Percentiles rank a stretch among this genome's conserved stretches.
Evolutionary conservation across 2,797 vertebrate genomes (phyloP).

Genomic region (Hippoglossus hippoglossus): DNA sequence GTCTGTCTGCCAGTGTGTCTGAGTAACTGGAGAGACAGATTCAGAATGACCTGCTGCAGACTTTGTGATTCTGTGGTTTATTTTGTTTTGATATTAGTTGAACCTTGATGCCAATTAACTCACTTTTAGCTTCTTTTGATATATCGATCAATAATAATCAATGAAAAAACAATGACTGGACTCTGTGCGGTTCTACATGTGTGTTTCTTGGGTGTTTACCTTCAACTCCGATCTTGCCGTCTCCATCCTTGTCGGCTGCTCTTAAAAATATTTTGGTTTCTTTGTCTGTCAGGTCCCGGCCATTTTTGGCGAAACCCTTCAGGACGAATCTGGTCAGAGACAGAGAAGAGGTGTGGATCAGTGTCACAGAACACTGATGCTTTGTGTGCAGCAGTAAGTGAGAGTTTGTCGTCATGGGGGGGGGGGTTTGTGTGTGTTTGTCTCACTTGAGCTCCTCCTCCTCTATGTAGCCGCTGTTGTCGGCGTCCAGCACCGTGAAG

Average conservation of each 20-base stretch:
- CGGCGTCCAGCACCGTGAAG: slow-evolving; percentile 93
- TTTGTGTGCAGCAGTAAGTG: neutral
- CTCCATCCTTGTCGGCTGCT: slow-evolving; percentile 96
- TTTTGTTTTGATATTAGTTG: no score
- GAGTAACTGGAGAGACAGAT: neutral
- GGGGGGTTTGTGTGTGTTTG: neutral
- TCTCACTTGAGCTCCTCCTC: slow-evolving; percentile 95
- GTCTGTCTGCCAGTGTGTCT: no score
- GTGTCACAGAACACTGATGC: neutral
- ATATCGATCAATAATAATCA: neutral
- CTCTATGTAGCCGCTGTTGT: slow-evolving; percentile 96
- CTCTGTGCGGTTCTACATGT: no score
- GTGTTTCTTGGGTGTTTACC: slow-evolving; percentile 80
- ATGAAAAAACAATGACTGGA: no score
- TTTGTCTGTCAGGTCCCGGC: slow-evolving; percentile 90
- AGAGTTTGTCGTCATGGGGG: neutral
- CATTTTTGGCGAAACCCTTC: slow-evolving; percentile 89
- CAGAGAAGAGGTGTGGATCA: neutral
- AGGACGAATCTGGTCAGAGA: slow-evolving; percentile 85
- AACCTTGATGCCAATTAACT: neutral
- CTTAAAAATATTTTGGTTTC: slow-evolving; percentile 93
- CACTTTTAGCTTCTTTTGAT: neutral
- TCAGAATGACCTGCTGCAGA: neutral
- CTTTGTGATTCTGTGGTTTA: no score
- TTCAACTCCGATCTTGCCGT: slow-evolving; percentile 95